Evolutionary conservation across 2,888 invertebrate species (phyloP), one percentile per base, ranked within the genome.

Genomic region (Chloroclysta siterata): DNA sequence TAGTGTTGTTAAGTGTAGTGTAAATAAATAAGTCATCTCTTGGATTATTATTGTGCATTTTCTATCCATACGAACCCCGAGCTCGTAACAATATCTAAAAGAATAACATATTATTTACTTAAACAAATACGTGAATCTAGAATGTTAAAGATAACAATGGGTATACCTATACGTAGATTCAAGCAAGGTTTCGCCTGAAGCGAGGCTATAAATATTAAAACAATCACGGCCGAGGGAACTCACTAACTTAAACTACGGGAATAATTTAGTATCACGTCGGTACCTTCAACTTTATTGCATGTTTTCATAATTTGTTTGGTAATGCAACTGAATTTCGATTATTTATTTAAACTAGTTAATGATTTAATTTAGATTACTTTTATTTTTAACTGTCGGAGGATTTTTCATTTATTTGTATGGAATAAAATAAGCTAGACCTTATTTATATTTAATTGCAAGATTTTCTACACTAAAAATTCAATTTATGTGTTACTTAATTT

Each of bases 171-270:
- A 44, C 57, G 66, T 59, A 66, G 68, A 67, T 53, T 48, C 28
- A 42, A 51, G 69, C 65, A 62, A 65, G 63, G 70, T 64, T 65
- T 66, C 63, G 65, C 71, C 60, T 61, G 73, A 64, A 68, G 71
- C 65, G 63, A 55, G 61, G 53, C 50, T 68, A 70, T 77, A 74
- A 77, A 80, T 80, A 79, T 73, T 80, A 76, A 56, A 80, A 71
- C 74, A 76, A 77, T 72, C 69, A 69, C 64, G 66, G 68, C 66
- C 64, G 65, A 65, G 70, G 69, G 66, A 76, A 68, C 73, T 71
- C 70, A 68, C 72, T 71, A 67, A 60, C 70, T 11, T 65, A 69
- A 72, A 75, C 72, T 75, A 66, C 62, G 57, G 66, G 71, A 78
- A 80, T 80, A 70, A 80, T 80, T 79, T 68, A 79, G 74, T 61